phyloP scores from a whole-genome alignment of 1,140 invertebrate species.

The Saxidomus purpurata region DNA sequence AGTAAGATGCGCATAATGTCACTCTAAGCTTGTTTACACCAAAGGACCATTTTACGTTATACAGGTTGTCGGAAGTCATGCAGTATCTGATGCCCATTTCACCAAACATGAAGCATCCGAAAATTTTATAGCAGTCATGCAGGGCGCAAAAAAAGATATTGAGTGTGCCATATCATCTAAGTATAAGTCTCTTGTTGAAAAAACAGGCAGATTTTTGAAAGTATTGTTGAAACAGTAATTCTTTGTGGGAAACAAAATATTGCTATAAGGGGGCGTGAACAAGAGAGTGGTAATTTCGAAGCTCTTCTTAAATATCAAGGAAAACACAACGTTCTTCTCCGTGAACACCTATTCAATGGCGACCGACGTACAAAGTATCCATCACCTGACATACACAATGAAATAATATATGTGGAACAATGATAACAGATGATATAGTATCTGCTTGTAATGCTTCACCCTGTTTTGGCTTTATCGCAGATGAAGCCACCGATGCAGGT shows the following conservation, averaged over 20 bases:
- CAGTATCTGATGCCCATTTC: no score
- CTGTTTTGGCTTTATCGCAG: conserved; percentile 26
- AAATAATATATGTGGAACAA: neutral
- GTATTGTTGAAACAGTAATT: no score
- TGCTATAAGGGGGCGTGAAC: conserved; percentile 35
- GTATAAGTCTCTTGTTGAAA: no score
- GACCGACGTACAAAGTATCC: conserved; percentile 21
- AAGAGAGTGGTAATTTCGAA: conserved; percentile 42
- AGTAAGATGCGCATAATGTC: no score
- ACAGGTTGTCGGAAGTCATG: no score
- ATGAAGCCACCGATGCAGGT: conserved; percentile 37
- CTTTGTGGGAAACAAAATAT: conserved; percentile 63
- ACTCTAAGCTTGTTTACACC: no score
- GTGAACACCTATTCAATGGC: neutral
- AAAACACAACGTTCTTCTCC: neutral
- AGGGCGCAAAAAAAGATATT: no score
- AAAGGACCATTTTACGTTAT: no score
- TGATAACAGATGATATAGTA: neutral
- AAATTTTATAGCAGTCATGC: no score
- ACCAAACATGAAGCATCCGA: no score
- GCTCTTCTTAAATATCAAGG: conserved; percentile 24
- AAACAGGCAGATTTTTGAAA: no score
- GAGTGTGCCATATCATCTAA: no score
- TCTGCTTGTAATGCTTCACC: neutral
- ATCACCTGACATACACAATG: conserved; percentile 25